Conservation (phyloP, 2,797 vertebrate species). For the Rousettus madagascariensis region DNA sequence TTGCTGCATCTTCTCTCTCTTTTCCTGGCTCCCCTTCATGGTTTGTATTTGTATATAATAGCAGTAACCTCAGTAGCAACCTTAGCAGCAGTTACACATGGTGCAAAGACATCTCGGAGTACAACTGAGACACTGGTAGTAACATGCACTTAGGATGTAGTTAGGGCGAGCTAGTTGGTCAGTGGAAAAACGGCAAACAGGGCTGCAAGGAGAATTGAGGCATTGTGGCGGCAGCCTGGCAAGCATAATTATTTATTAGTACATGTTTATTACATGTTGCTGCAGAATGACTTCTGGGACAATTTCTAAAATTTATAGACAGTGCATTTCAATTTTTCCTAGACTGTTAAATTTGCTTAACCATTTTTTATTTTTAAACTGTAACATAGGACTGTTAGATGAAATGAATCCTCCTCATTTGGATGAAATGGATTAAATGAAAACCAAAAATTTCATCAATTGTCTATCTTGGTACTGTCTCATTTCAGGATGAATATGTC, state of each 20-base stretch:
- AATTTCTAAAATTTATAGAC: background rate
- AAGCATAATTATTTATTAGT: background rate
- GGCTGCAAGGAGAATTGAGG: background rate
- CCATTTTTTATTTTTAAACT: background rate
- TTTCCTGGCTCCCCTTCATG: background rate
- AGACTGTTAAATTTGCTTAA: background rate
- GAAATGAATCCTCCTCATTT: background rate
- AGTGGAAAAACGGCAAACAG: background rate
- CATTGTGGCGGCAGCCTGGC: background rate
- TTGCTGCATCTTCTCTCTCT: background rate
- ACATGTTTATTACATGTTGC: background rate
- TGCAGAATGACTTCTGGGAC: background rate
- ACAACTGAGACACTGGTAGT: background rate
- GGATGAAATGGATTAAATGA: background rate
- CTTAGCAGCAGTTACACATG: background rate
- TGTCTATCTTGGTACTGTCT: background rate
- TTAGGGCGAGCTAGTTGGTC: background rate
- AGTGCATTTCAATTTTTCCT: background rate
- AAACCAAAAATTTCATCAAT: background rate
- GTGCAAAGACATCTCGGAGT: background rate
- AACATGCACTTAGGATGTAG: background rate
- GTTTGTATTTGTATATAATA: background rate
- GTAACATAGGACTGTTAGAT: background rate
- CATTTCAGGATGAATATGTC: background rate
- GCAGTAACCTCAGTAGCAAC: background rate